These are phyloP conservation scores for Malurus melanocephalus DNA, from an alignment of 2,113 vertebrate species.

Conservation along the genomic window DNA sequence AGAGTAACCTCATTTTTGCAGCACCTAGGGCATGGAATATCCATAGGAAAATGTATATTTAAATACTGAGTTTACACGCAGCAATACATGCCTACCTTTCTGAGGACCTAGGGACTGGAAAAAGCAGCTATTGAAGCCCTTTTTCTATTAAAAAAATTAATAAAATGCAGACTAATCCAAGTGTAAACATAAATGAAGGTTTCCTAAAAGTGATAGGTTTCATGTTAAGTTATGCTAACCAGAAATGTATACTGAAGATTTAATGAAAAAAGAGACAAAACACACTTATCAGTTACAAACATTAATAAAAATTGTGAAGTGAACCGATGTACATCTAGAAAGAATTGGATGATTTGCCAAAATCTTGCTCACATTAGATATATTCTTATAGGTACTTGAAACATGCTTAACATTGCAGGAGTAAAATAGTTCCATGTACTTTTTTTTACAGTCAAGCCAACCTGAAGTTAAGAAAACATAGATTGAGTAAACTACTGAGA, in stretches of 20 bases:
- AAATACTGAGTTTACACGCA: not conserved
- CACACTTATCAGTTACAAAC: not conserved
- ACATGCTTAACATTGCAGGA: not conserved
- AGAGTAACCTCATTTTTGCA: not conserved
- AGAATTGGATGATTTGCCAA: not conserved
- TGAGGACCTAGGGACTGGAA: not conserved
- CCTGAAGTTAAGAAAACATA: not conserved
- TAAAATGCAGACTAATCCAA: not conserved
- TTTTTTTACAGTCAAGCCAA: not conserved
- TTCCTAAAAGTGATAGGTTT: not conserved
- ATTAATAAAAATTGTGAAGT: not conserved
- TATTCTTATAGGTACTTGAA: not conserved
- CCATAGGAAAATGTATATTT: fast-evolving
- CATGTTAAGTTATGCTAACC: not conserved
- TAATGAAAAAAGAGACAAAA: not conserved
- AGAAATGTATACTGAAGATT: not conserved
- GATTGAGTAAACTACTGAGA: not conserved
- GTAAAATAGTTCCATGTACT: not conserved
- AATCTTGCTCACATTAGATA: not conserved
- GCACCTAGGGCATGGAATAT: not conserved
- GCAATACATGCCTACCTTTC: not conserved
- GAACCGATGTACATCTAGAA: not conserved
- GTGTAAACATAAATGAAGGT: not conserved
- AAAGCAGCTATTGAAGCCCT: not conserved
- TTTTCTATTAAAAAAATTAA: not conserved